A percentile compares a stretch with the other conserved stretches of the same genome.
These are phyloP conservation scores for Serranus cabrilla DNA, from an alignment of 2,797 vertebrate species.

Conservation along the genomic window DNA sequence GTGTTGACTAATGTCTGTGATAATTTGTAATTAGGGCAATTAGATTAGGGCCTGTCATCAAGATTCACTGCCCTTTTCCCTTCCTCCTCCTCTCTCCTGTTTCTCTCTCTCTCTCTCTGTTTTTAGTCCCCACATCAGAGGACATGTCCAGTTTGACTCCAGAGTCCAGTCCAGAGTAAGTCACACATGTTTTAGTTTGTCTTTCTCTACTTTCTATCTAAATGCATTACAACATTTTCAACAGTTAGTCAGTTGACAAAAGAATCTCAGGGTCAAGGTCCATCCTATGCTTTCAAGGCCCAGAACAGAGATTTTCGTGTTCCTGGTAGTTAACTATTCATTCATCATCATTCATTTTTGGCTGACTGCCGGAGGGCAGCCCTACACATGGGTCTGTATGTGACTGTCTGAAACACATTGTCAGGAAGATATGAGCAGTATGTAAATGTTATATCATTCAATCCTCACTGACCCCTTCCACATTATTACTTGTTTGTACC, in stretches of 20 bases:
- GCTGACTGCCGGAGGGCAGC: no score
- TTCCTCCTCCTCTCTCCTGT: background rate
- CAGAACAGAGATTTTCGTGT: background rate
- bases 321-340: no score
- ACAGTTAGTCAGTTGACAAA: background rate
- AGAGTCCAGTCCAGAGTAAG: slow-evolving; percentile 96
- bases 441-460: no score
- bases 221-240: background rate
- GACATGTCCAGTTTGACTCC: slow-evolving; percentile 97
- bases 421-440: no score
- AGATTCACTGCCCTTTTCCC: slow-evolving; percentile 33
- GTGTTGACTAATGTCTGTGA: slow-evolving; percentile 41
- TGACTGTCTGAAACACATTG: no score
- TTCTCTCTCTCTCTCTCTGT: slow-evolving; percentile 10
- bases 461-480: no score
- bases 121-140: slow-evolving; percentile 91
- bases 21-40: slow-evolving; percentile 56
- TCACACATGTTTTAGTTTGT: slow-evolving; percentile 32
- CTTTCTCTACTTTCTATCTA: background rate
- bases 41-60: slow-evolving; percentile 46
- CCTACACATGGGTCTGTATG: no score
- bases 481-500: no score
- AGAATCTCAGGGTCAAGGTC: background rate
- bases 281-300: no score
- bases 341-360: no score